These are phyloP conservation scores for Griposia aprilina DNA, from an alignment of 2,888 invertebrate genomes.

Conservation along the genomic window DNA sequence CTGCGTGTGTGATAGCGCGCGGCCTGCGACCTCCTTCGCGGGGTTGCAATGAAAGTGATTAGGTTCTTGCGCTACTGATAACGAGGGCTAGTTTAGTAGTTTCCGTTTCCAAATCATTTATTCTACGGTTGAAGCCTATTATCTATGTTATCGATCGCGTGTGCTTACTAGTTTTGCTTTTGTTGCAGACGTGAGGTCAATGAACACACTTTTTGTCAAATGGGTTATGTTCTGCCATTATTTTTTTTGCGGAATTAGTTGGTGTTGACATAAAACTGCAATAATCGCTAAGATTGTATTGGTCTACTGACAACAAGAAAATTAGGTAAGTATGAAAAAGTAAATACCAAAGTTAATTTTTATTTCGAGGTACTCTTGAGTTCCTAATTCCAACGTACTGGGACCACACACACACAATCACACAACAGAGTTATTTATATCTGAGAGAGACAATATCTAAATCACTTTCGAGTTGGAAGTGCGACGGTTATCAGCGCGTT, in stretches of 20 bases:
- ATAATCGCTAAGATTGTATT: constrained; percentile 22
- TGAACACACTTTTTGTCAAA: constrained; percentile 29
- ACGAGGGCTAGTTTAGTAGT: constrained; percentile 80
- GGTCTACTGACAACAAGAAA: constrained; percentile 23
- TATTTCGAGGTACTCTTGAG: not conserved
- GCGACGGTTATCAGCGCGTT: constrained; percentile 73
- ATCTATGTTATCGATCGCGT: constrained; percentile 19
- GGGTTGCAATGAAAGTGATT: constrained; percentile 89
- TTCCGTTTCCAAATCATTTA: constrained; percentile 71
- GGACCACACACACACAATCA: constrained; percentile 45
- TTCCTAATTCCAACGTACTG: not conserved
- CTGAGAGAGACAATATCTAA: constrained; percentile 73
- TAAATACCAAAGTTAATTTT: constrained; percentile 18
- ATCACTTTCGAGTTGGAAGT: constrained; percentile 78
- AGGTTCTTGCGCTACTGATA: constrained; percentile 87
- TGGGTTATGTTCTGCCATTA: not conserved
- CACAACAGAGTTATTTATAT: constrained; percentile 47
- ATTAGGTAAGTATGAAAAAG: constrained; percentile 19
- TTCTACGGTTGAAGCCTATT: constrained; percentile 60
- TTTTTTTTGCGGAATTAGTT: not conserved
- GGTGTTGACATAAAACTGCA: constrained; percentile 1
- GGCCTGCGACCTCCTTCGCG: constrained; percentile 83
- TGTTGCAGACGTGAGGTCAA: constrained; percentile 26
- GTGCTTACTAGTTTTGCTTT: constrained; percentile 20
- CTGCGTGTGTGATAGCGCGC: constrained; percentile 81